Percentiles rank a stretch among this genome's conserved stretches.
These are phyloP conservation scores for Episyrphus balteatus DNA, from an alignment of 1,140 invertebrate genomes.

Conservation along the genomic window DNA sequence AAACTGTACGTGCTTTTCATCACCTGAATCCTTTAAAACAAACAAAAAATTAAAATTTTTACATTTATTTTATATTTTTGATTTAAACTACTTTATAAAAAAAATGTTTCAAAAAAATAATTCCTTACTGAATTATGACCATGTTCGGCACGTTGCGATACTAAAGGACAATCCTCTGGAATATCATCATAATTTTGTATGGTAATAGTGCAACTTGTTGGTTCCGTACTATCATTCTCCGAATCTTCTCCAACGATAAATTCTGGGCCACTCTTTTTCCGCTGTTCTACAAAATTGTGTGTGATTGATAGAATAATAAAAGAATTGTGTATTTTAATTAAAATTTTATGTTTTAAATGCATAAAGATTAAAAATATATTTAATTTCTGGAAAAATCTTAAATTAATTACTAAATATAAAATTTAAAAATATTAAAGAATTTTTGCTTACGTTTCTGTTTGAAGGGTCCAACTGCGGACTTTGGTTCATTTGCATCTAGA, in stretches of 20 bases:
- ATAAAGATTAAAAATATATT: too few species aligned
- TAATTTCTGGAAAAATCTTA: too few species aligned
- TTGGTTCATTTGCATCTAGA: slow-evolving; percentile 39
- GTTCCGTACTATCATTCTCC: slow-evolving; percentile 31
- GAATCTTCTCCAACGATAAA: slow-evolving; percentile 26
- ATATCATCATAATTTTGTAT: slow-evolving; percentile 41
- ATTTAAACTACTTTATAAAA: background rate
- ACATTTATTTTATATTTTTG: too few species aligned
- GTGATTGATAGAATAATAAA: background rate
- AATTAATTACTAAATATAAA: too few species aligned
- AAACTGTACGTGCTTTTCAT: slow-evolving; percentile 35
- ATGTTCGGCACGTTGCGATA: slow-evolving; percentile 33
- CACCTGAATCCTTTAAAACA: slow-evolving; percentile 25
- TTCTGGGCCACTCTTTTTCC: too few species aligned
- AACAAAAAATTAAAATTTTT: background rate
- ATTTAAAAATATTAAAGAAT: too few species aligned
- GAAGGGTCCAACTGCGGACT: slow-evolving; percentile 22
- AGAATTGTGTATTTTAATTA: background rate
- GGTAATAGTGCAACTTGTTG: slow-evolving; percentile 12
- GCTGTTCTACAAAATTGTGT: too few species aligned
- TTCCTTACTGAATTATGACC: slow-evolving; percentile 28
- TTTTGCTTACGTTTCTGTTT: slow-evolving; percentile 31
- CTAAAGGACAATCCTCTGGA: slow-evolving; percentile 33
- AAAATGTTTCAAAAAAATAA: background rate
- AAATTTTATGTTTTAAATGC: background rate